These are phyloP conservation scores for Stegodyphus dumicola DNA, from an alignment of 1,140 invertebrate genomes.

Conservation along the genomic window DNA sequence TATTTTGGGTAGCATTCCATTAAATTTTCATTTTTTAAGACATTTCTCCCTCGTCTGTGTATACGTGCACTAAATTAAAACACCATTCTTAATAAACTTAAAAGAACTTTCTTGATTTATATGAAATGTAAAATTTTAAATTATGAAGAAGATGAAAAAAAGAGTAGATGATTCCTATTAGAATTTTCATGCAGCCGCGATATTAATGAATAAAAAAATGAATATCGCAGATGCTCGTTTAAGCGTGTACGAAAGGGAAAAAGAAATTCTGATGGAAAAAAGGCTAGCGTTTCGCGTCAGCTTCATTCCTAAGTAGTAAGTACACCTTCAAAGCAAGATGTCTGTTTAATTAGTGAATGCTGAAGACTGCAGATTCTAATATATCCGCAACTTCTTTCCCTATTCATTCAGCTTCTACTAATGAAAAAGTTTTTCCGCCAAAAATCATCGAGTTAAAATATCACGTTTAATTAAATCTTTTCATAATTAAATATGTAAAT, in stretches of 20 bases:
- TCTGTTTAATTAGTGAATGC: constrained; percentile 53
- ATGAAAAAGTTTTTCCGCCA: constrained; percentile 61
- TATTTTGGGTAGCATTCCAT: too few relatives aligned
- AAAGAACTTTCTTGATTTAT: too few relatives aligned
- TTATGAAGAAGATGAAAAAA: neutral
- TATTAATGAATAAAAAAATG: constrained; percentile 54
- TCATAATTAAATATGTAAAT: constrained; percentile 62
- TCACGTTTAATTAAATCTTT: constrained; percentile 61
- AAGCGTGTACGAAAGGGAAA: constrained; percentile 29
- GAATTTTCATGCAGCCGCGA: constrained; percentile 33
- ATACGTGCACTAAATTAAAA: too few relatives aligned
- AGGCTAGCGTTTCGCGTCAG: constrained; percentile 17
- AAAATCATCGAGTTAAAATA: constrained; percentile 61
- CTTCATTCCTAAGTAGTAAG: constrained; percentile 15
- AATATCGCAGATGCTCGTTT: constrained; percentile 21
- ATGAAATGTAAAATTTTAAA: constrained; percentile 5
- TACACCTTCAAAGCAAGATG: constrained; percentile 55
- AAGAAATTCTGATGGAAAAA: constrained; percentile 36
- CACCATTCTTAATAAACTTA: too few relatives aligned
- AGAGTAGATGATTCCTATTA: constrained; percentile 8
- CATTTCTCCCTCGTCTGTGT: too few relatives aligned
- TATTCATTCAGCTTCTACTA: constrained; percentile 19
- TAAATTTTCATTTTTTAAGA: too few relatives aligned
- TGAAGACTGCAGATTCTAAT: constrained; percentile 39
- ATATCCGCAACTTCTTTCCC: constrained; percentile 18